Evolutionary conservation across 2,888 invertebrate genomes (phyloP).

Genomic region (Antheraea assamensis): DNA sequence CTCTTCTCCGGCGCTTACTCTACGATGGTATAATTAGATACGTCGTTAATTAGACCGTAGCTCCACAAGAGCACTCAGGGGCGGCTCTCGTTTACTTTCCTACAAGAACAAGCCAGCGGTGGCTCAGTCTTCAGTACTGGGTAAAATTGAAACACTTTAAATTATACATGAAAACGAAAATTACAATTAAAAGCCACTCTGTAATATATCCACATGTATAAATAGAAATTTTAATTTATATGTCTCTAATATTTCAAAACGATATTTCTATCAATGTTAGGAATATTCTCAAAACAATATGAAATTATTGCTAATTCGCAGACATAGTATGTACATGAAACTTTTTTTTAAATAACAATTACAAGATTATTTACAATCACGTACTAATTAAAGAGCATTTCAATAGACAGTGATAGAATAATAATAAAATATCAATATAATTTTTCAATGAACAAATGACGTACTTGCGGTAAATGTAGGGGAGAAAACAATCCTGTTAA

Average conservation of each 20-base stretch:
- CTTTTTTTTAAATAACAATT: neutral
- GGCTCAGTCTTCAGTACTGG: conserved; percentile 34
- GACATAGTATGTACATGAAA: no score
- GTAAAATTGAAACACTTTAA: conserved; percentile 47
- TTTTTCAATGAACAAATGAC: conserved; percentile 70
- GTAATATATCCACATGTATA: neutral
- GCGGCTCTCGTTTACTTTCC: conserved; percentile 62
- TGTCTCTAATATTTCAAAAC: neutral
- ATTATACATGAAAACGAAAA: conserved; percentile 19
- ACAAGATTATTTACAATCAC: neutral
- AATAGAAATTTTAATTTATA: neutral
- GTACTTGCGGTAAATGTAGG: conserved; percentile 57
- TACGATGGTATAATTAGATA: conserved; percentile 76
- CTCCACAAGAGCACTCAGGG: conserved; percentile 69
- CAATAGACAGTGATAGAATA: conserved; percentile 20
- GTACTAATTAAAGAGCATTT: conserved; percentile 12
- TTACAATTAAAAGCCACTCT: conserved; percentile 1
- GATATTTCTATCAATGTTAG: neutral
- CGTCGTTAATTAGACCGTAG: conserved; percentile 75
- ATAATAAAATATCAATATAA: conserved; percentile 74
- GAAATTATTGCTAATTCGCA: neutral
- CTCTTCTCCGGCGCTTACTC: conserved; percentile 57
- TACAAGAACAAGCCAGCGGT: conserved; percentile 44
- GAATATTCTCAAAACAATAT: neutral
- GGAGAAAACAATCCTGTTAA: conserved; percentile 77